Base-by-base conservation (phyloP, 2,888 invertebrate genomes). In the Proisotoma minuta region DNA sequence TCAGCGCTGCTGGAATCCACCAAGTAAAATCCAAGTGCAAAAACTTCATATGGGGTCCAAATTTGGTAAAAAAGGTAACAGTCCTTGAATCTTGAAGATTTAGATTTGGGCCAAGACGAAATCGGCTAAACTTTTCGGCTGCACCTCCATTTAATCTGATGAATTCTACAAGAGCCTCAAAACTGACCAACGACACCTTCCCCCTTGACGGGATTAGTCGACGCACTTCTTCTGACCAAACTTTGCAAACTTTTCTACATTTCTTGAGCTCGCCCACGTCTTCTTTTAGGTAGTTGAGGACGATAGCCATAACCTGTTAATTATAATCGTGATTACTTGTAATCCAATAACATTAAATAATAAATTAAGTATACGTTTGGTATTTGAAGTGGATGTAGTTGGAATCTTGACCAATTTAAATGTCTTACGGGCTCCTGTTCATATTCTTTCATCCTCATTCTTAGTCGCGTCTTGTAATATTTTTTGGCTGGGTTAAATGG, bases 1-100 rank as follows among this genome's bases (percentile, higher is more conserved):
- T 29, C n/a, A 58, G 29, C 12, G 34, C 34, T 1, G 58, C 58
- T 5, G 58, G 58, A 24, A 58, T 58, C 49, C 49, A 58, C 23
- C 50, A 34, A 15, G 50, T 34, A 18, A 27, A 43, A 22, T 58
- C 58, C 34, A 58, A 29, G 18, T 49, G 50, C 3, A 58, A 18
- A 1, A 34, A 58, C 15, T 50, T 50, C 29, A 58, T 58, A 23
- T 48, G 23, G 8, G 49, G 29, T 10, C 58, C 58, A 22, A 58
- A 58, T n/a, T 50, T 49, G 15, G 29, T 20, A 23, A 58, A 58
- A 24, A 58, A 50, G 34, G 34, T 47, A n/a, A 34, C 29, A 22
- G 39, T 26, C 24, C 49, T 22, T 23, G n/a, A 23, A 12, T 49
- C 58, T 50, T 50, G 58, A 23, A 58, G 58, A 34, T 39, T 58